A percentile compares a stretch with the other conserved stretches of the same genome.
phyloP scores from a whole-genome alignment of 2,888 invertebrate species.

The Heliconius ismenius region DNA sequence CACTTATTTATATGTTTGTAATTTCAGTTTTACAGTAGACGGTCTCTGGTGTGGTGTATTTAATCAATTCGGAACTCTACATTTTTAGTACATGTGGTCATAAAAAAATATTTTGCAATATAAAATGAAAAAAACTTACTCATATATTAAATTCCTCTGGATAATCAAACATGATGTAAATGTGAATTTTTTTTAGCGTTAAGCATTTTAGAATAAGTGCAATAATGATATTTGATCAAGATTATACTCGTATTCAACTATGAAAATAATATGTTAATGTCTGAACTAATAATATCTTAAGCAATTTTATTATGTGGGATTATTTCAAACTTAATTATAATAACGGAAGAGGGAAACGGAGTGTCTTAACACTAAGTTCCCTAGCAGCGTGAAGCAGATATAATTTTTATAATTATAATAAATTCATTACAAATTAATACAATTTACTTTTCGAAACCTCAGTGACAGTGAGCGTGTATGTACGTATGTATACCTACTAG shows the following conservation, averaged over 20 bases:
- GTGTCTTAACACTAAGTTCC: no score
- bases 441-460: neutral
- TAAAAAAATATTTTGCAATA: neutral
- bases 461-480: neutral
- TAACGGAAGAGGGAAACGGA: no score
- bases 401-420: no score
- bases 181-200: neutral
- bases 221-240: neutral
- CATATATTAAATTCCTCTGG: neutral
- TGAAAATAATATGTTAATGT: neutral
- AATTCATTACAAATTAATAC: neutral
- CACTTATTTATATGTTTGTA: no score
- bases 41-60: neutral
- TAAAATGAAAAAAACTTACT: neutral
- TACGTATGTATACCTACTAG: neutral
- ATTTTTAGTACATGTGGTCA: neutral
- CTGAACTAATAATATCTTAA: neutral
- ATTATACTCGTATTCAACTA: neutral
- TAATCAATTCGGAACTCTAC: neutral
- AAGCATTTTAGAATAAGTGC: slow-evolving; percentile 1
- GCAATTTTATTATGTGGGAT: neutral
- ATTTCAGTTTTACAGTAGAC: no score
- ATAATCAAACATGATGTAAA: neutral
- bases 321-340: neutral
- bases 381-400: no score